Conservation (phyloP, 2,113 vertebrate species). For the Rhinoderma darwinii region DNA sequence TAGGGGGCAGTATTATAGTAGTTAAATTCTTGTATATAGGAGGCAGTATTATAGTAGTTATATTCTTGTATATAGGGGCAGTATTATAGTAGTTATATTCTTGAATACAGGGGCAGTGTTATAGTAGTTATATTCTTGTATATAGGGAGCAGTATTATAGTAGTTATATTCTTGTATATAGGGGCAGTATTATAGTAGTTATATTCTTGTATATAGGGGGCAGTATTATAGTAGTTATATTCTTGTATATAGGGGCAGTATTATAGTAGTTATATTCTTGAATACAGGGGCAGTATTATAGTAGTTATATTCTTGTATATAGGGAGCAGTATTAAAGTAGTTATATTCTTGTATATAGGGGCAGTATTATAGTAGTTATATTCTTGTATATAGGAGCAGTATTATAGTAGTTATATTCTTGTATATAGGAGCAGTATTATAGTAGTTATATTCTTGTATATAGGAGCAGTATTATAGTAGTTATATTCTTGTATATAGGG, state of each 20-base stretch:
- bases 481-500: slow-evolving; percentile 4
- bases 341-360: slow-evolving; percentile 1
- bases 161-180: no score
- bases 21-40: no score
- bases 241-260: no score
- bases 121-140: slow-evolving; percentile 17
- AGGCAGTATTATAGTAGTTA: slow-evolving; percentile 12
- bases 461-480: slow-evolving; percentile 11
- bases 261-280: slow-evolving; percentile 17
- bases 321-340: slow-evolving; percentile 6
- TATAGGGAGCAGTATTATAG: background rate
- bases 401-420: slow-evolving; percentile 14
- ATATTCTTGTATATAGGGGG: background rate
- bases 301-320: no score
- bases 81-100: slow-evolving; percentile 16
- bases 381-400: no score
- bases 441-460: no score
- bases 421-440: slow-evolving; percentile 4
- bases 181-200: slow-evolving; percentile 12
- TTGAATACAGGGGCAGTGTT: no score
- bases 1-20: slow-evolving; percentile 6
- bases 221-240: slow-evolving; percentile 16
- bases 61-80: slow-evolving; percentile 1
- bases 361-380: slow-evolving; percentile 16
- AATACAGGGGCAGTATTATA: background rate